Conservation (phyloP, 2,888 invertebrate genomes). For the Agriopis marginaria region DNA sequence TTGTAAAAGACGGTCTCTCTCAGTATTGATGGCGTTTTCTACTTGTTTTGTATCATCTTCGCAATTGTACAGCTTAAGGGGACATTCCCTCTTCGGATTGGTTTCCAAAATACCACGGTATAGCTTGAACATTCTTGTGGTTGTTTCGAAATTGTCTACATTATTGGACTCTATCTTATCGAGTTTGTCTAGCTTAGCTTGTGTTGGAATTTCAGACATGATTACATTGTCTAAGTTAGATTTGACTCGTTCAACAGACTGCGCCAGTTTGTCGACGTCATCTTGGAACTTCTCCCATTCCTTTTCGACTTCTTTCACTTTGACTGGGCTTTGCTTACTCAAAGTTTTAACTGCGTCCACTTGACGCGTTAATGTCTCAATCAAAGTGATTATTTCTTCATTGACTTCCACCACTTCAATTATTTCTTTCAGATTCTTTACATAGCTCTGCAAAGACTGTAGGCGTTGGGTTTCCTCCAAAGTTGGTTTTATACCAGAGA, state of each 20-base stretch:
- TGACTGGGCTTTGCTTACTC: conserved; percentile 74
- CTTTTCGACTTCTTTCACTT: conserved; percentile 85
- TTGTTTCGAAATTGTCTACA: conserved; percentile 86
- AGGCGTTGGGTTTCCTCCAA: conserved; percentile 67
- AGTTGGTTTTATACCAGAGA: conserved; percentile 56
- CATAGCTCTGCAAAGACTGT: conserved; percentile 81
- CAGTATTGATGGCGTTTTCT: conserved; percentile 89
- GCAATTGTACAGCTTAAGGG: conserved; percentile 88
- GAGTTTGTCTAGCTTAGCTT: conserved; percentile 89
- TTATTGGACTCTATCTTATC: conserved; percentile 90
- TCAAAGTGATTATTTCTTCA: conserved; percentile 88
- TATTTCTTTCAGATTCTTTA: conserved; percentile 87
- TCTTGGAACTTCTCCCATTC: conserved; percentile 91
- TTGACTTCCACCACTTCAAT: conserved; percentile 89
- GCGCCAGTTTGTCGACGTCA: conserved; percentile 86
- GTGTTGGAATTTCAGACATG: conserved; percentile 88
- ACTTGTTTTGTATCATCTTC: conserved; percentile 90
- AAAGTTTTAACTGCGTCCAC: conserved; percentile 90
- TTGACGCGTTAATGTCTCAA: conserved; percentile 88
- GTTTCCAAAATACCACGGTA: conserved; percentile 88
- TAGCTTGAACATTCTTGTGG: conserved; percentile 87
- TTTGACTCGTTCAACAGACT: conserved; percentile 81
- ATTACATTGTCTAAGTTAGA: conserved; percentile 84
- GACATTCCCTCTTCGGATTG: conserved; percentile 90
- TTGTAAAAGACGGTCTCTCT: conserved; percentile 92